Evolutionary conservation across 2,113 vertebrate genomes (phyloP), one percentile per base, ranked within the genome.

Genomic region (Coregonus clupeaformis): DNA sequence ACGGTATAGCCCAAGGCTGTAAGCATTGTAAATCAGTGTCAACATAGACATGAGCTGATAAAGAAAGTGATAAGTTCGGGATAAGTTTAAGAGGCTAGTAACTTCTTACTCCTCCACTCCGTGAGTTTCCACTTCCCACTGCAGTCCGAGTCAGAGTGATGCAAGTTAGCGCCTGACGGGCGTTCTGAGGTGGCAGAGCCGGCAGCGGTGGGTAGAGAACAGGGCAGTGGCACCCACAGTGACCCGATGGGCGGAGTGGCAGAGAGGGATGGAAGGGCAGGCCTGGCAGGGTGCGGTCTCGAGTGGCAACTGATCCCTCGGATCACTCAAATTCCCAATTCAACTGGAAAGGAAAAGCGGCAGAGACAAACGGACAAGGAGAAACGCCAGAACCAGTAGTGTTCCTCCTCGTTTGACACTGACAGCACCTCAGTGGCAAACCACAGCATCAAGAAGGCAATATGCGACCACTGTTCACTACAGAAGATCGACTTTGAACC

Each of bases 281-380:
- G 86, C 88, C 91, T 94, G 95, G 91, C 92, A 95, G 96, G 96
- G 96, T 95, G 95, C 95, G 96, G 96, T 96, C 95, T 94, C 92
- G 90, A 92, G 93, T 93, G 93, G 94, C 92, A 94, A 91, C 91
- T 90, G 91, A 88, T 90, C 85, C 88, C 91, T 91, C 91, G 93
- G 92, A 95, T 95, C 94, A 94, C 91, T 94, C 93, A 91, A 91
- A 93, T 93, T 94, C 92, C 89, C 93, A 93, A 91, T 92, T 92
- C 89, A 84, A 85, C 77, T 85, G 85, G 86, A 89, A 89, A 87
- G 14, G 49, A 14, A 52, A 52, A 52, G 47, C 47, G 47, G 47
- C 47, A 49, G 88, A 84, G 89, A 81, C 83, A 80, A 85, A 83
- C 80, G 63, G 83, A 75, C 90, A 77, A 73, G 72, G 60, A 86